A percentile compares a stretch with the other conserved stretches of the same genome.
These are phyloP conservation scores for Notodonta dromedarius DNA, from an alignment of 2,888 invertebrate species.

Conservation along the genomic window DNA sequence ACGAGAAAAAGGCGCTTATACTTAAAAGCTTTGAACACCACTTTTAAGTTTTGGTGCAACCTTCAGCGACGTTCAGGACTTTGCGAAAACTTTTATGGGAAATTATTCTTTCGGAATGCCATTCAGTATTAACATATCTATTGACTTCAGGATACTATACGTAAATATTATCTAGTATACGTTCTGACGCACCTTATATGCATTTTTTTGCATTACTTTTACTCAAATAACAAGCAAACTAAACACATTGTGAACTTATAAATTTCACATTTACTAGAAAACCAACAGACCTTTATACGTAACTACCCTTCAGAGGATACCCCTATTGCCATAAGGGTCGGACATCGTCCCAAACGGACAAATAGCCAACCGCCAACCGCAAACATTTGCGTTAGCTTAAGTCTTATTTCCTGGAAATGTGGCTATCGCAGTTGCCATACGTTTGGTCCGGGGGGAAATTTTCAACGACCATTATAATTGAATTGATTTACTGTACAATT, in stretches of 20 bases:
- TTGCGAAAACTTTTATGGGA: conserved; percentile 34
- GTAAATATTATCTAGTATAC: too few species aligned
- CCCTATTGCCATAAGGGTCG: conserved; percentile 15
- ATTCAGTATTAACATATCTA: conserved; percentile 4
- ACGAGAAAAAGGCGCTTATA: conserved; percentile 27
- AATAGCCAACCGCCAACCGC: conserved; percentile 17
- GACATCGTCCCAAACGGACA: conserved; percentile 12
- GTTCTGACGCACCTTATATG: too few species aligned
- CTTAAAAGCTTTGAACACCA: conserved; percentile 31
- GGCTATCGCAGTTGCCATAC: background rate
- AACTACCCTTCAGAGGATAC: conserved; percentile 11
- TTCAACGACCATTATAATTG: too few species aligned
- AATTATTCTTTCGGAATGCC: conserved; percentile 24
- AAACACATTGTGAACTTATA: too few species aligned
- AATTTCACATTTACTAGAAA: too few species aligned
- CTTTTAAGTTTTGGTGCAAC: conserved; percentile 19
- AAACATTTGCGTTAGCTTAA: background rate
- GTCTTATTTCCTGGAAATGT: background rate
- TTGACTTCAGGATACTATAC: too few species aligned
- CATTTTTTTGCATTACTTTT: too few species aligned
- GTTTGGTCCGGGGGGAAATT: background rate
- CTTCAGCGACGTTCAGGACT: conserved; percentile 28
- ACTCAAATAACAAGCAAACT: too few species aligned
- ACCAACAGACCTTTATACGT: conserved; percentile 6
- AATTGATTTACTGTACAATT: too few species aligned